Conservation (phyloP, 92 coral and sea anemone species). For the Phenganax stokvisi region DNA sequence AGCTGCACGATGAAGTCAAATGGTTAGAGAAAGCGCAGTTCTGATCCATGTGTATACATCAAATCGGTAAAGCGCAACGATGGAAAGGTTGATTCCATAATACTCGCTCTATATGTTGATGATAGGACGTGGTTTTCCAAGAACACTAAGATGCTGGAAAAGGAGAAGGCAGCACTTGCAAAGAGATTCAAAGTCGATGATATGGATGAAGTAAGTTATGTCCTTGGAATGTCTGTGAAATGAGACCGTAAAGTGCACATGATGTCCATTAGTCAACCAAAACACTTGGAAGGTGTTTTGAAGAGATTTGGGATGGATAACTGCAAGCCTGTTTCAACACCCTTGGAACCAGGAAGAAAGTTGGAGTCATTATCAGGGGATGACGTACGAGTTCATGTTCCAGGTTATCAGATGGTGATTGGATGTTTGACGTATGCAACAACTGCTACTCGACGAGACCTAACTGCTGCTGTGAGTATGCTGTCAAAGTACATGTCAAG, state of each 20-base stretch:
- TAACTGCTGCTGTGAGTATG: constrained; percentile 29
- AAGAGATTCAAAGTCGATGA: not conserved
- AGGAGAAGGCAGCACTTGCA: constrained; percentile 10
- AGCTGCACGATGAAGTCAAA: not conserved
- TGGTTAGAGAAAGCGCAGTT: constrained; percentile 6
- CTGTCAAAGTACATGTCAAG: constrained; percentile 27
- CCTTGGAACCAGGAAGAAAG: not conserved
- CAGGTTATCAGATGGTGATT: constrained; percentile 21
- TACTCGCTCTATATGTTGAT: constrained; percentile 21
- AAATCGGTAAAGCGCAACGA: too few species aligned
- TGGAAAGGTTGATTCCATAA: constrained; percentile 24
- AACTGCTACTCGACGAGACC: constrained; percentile 17
- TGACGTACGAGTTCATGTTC: constrained; percentile 19
- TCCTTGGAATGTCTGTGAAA: too few species aligned
- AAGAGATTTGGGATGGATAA: constrained; percentile 35
- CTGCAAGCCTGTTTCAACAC: not conserved
- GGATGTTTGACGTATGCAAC: constrained; percentile 30
- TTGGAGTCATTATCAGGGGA: not conserved
- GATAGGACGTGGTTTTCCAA: constrained; percentile 24
- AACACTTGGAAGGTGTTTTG: constrained; percentile 26
- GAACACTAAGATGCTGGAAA: constrained; percentile 7
- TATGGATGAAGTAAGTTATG: not conserved
- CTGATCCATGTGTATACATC: constrained; percentile 23
- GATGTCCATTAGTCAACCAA: constrained; percentile 20
- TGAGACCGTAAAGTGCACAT: not conserved